Evolutionary conservation across 2,888 invertebrate genomes (phyloP).

Genomic region (Atethmia centrago): DNA sequence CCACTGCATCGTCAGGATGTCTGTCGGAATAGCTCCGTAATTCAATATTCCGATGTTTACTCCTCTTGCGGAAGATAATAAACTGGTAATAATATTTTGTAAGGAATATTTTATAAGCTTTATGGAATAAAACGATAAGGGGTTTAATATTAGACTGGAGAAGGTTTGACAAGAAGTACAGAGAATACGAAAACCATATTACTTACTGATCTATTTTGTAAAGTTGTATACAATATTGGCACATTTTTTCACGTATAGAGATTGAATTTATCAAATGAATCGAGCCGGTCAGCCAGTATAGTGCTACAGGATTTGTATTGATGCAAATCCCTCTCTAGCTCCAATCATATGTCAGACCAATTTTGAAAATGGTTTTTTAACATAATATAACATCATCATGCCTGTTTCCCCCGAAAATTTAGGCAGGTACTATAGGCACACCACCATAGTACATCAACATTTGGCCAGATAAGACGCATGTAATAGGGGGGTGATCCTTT

Average conservation of each 20-base stretch:
- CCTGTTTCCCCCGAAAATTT: background rate
- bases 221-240: background rate
- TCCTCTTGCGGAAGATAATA: slow-evolving; percentile 27
- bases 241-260: background rate
- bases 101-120: slow-evolving; percentile 22
- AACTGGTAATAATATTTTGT: slow-evolving; percentile 22
- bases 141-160: slow-evolving; percentile 10
- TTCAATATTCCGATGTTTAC: slow-evolving; percentile 47
- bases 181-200: slow-evolving; percentile 4
- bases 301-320: background rate
- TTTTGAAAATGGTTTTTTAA: too few relatives aligned
- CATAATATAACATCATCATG: too few relatives aligned
- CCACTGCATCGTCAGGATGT: slow-evolving; percentile 50
- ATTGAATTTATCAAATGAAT: background rate
- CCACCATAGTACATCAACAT: background rate
- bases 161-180: slow-evolving; percentile 11
- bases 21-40: slow-evolving; percentile 35
- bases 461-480: background rate
- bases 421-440: background rate
- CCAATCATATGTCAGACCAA: background rate
- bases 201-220: background rate
- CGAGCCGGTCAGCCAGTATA: background rate
- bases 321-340: background rate
- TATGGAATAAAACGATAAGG: slow-evolving; percentile 24
- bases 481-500: background rate